These are phyloP conservation scores for Scalopus aquaticus DNA, from an alignment of 2,113 vertebrate genomes.

Conservation along the genomic window DNA sequence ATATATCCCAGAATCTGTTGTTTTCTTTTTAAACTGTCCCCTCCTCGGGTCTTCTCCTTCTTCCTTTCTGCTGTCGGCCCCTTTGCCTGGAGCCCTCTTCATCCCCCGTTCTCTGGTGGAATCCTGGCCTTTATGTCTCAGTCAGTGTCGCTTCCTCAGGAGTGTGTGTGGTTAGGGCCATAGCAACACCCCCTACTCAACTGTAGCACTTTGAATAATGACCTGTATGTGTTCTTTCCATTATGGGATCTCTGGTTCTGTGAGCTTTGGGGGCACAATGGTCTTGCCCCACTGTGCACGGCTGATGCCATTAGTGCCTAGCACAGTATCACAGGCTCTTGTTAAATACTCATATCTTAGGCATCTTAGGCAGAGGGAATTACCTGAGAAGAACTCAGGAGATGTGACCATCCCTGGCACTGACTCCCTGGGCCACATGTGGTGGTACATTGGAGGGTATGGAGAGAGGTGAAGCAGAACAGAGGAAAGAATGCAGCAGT, in stretches of 20 bases:
- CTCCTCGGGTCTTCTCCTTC: background rate
- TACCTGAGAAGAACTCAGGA: background rate
- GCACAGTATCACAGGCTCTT: background rate
- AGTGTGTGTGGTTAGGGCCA: no score
- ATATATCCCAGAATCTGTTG: background rate
- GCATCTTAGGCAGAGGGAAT: background rate
- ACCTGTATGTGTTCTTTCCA: background rate
- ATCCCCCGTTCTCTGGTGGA: background rate
- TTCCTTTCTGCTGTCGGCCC: background rate
- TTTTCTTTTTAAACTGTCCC: background rate
- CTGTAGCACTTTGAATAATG: background rate
- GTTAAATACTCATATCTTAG: background rate
- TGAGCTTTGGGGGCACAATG: background rate
- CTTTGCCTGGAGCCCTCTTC: background rate
- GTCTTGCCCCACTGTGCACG: background rate
- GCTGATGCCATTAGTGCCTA: no score
- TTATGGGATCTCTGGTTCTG: background rate
- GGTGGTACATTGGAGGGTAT: no score
- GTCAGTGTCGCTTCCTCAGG: background rate
- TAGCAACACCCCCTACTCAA: background rate
- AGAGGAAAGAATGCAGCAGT: background rate
- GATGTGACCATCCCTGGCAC: background rate
- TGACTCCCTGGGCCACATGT: background rate
- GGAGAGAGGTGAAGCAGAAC: background rate
- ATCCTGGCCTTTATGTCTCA: background rate